phyloP scores from a whole-genome alignment of 1,140 invertebrate species.

The Potamilus streckersoni region DNA sequence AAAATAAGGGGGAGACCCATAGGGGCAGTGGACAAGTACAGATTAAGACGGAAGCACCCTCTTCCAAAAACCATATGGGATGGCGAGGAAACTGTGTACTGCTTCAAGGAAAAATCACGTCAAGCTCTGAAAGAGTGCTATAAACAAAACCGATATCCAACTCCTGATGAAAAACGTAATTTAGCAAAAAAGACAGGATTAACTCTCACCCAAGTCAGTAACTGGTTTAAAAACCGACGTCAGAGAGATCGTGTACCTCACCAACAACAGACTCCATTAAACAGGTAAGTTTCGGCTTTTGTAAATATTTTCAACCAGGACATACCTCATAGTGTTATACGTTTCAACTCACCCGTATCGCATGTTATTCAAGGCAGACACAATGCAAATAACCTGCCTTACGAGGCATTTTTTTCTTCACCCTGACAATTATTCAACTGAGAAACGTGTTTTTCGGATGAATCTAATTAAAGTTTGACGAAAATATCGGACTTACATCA shows the following conservation, averaged over 20 bases:
- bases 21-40: constrained; percentile 89
- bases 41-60: constrained; percentile 91
- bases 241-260: constrained; percentile 81
- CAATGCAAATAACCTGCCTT: too few relatives aligned
- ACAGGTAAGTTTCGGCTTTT: too few relatives aligned
- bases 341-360: too few relatives aligned
- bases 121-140: constrained; percentile 78
- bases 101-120: constrained; percentile 95
- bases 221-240: constrained; percentile 98
- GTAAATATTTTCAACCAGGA: too few relatives aligned
- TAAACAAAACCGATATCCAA: constrained; percentile 86
- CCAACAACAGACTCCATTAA: constrained; percentile 26
- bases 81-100: constrained; percentile 97
- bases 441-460: too few relatives aligned
- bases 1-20: constrained; percentile 86
- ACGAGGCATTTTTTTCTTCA: too few relatives aligned
- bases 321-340: too few relatives aligned
- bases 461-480: too few relatives aligned
- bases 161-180: constrained; percentile 93
- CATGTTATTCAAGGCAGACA: too few relatives aligned
- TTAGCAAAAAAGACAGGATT: constrained; percentile 90
- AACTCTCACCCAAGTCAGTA: constrained; percentile 92
- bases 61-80: constrained; percentile 98
- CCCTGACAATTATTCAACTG: too few relatives aligned
- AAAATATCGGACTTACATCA: too few relatives aligned